These are phyloP conservation scores for Heliocidaris tuberculata DNA, from an alignment of 35 echinoderm and acorn worm genomes.

Conservation along the genomic window DNA sequence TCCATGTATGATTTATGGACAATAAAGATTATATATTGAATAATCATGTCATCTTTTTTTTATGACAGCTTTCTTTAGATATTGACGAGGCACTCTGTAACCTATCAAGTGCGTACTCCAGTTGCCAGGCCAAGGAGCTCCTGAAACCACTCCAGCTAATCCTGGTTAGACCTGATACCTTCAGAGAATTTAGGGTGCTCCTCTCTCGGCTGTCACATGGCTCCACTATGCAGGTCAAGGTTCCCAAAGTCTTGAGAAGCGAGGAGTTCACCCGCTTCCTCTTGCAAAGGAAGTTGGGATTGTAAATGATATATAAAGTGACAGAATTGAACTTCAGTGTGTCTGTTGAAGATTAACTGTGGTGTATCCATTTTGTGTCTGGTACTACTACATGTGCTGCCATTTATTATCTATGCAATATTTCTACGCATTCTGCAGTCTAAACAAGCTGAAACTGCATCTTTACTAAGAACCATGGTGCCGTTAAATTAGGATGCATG, in stretches of 20 bases:
- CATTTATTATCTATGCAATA: no score
- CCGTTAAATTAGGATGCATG: no score
- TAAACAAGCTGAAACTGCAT: no score
- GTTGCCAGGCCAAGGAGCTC: neutral
- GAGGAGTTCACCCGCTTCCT: neutral
- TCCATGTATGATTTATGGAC: no score
- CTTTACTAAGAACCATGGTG: no score
- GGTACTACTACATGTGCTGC: no score
- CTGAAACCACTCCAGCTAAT: neutral
- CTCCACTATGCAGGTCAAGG: constrained; percentile 15
- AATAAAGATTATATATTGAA: no score
- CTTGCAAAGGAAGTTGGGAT: neutral
- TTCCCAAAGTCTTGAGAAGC: constrained; percentile 6
- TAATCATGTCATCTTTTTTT: neutral
- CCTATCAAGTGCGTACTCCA: neutral
- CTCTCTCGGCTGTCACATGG: neutral
- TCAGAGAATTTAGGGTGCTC: neutral
- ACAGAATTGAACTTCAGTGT: no score
- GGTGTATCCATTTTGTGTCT: no score
- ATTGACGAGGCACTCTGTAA: neutral
- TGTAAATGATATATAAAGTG: neutral
- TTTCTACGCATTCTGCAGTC: no score
- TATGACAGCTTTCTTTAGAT: neutral
- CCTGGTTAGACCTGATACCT: neutral
- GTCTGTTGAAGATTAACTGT: no score